Conservation (phyloP, 2,888 invertebrate species). For the Meghimatium bilineatum region DNA sequence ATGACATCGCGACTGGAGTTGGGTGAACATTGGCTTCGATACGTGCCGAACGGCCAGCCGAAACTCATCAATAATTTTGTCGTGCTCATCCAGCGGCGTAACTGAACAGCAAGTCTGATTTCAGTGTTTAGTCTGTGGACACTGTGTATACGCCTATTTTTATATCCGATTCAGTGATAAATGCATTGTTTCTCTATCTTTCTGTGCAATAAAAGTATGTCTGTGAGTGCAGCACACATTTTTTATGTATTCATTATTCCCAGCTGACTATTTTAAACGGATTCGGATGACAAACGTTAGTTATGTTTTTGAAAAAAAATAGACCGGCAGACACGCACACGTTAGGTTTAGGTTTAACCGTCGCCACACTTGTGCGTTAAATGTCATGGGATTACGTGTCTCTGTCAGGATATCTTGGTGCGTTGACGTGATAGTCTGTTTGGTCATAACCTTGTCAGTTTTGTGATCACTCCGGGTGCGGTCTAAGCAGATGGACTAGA, state of each 20-base stretch:
- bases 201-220: background rate
- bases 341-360: slow-evolving; percentile 22
- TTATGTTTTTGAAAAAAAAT: background rate
- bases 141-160: slow-evolving; percentile 28
- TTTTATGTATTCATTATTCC: background rate
- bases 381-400: slow-evolving; percentile 24
- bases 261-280: background rate
- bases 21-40: slow-evolving; percentile 29
- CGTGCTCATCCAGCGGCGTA: slow-evolving; percentile 29
- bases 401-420: slow-evolving; percentile 17
- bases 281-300: background rate
- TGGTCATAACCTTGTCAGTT: slow-evolving; percentile 10
- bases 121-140: slow-evolving; percentile 16
- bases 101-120: slow-evolving; percentile 21
- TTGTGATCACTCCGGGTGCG: background rate
- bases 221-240: background rate
- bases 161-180: slow-evolving; percentile 2
- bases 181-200: background rate
- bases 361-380: slow-evolving; percentile 15
- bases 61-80: slow-evolving; percentile 45
- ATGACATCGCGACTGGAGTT: slow-evolving; percentile 21
- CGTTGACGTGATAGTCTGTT: background rate
- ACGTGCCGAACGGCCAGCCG: slow-evolving; percentile 37
- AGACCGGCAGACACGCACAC: slow-evolving; percentile 17
- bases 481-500: background rate